Conservation (phyloP, 1,140 invertebrate genomes). For the Cydia amplana region DNA sequence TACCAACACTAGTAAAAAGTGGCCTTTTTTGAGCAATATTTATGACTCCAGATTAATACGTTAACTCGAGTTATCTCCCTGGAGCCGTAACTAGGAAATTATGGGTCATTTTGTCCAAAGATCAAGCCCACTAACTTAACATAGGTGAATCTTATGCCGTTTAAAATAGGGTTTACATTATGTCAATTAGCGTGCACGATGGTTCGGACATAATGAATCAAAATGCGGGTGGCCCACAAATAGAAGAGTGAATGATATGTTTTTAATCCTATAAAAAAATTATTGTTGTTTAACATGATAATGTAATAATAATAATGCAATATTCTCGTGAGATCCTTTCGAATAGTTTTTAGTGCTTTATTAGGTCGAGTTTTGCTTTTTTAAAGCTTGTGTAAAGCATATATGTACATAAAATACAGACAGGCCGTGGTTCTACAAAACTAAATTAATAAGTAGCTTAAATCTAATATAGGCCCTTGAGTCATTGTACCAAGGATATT, state of each 20-base stretch:
- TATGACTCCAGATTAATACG: conserved; percentile 67
- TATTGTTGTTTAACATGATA: conserved; percentile 43
- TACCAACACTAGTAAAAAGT: conserved; percentile 10
- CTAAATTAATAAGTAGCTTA: too few relatives aligned
- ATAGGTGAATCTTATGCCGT: too few relatives aligned
- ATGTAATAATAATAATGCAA: neutral
- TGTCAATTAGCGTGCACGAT: too few relatives aligned
- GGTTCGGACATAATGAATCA: conserved; percentile 55
- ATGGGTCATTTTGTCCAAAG: conserved; percentile 66
- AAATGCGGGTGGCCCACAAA: conserved; percentile 53
- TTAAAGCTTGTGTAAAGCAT: too few relatives aligned
- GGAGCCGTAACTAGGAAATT: conserved; percentile 69
- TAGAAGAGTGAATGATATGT: conserved; percentile 53
- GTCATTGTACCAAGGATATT: too few relatives aligned
- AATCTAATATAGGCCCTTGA: too few relatives aligned
- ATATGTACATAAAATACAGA: too few relatives aligned
- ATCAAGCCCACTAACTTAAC: conserved; percentile 54
- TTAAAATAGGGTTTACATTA: too few relatives aligned
- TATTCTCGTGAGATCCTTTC: neutral
- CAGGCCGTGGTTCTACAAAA: too few relatives aligned
- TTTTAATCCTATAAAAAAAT: conserved; percentile 59
- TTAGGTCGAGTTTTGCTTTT: conserved; percentile 40
- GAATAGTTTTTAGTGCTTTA: conserved; percentile 44
- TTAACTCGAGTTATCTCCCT: conserved; percentile 55
- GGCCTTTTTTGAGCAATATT: conserved; percentile 52